Conservation (phyloP, 2,113 vertebrate genomes). For the Istiophorus platypterus region DNA sequence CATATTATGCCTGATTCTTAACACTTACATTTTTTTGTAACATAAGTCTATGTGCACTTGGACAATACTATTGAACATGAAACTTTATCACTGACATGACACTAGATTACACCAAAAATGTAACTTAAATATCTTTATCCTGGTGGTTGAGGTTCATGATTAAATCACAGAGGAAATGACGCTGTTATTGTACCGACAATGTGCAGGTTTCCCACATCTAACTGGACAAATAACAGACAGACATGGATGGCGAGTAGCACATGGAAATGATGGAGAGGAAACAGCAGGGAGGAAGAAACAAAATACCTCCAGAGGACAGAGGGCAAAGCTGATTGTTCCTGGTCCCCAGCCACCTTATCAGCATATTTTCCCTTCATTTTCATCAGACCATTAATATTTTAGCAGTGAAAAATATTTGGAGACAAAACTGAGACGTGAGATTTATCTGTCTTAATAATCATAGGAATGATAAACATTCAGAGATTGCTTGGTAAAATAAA, state of each 20-base stretch:
- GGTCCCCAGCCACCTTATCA: slow-evolving; percentile 71
- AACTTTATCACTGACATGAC: neutral
- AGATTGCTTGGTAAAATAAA: neutral
- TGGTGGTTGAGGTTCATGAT: neutral
- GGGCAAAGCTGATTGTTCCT: slow-evolving; percentile 1
- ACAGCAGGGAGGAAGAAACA: slow-evolving; percentile 37
- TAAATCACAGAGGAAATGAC: neutral
- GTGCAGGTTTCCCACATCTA: slow-evolving; percentile 28
- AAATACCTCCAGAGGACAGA: slow-evolving; percentile 11
- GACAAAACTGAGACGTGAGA: neutral
- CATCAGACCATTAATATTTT: slow-evolving; percentile 5
- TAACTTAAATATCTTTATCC: neutral
- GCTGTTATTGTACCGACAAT: neutral
- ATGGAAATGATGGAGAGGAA: slow-evolving; percentile 31
- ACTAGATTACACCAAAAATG: neutral
- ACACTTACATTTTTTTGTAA: too few species aligned
- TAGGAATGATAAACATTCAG: neutral
- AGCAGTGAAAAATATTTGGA: neutral
- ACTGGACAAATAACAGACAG: slow-evolving; percentile 64
- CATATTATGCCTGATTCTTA: too few species aligned
- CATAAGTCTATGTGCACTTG: too few species aligned
- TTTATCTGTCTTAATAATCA: neutral
- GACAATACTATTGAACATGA: neutral
- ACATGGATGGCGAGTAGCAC: slow-evolving; percentile 60
- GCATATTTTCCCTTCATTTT: slow-evolving; percentile 8